phyloP scores from a whole-genome alignment of 2,888 invertebrate genomes.

The Pterostichus madidus region DNA sequence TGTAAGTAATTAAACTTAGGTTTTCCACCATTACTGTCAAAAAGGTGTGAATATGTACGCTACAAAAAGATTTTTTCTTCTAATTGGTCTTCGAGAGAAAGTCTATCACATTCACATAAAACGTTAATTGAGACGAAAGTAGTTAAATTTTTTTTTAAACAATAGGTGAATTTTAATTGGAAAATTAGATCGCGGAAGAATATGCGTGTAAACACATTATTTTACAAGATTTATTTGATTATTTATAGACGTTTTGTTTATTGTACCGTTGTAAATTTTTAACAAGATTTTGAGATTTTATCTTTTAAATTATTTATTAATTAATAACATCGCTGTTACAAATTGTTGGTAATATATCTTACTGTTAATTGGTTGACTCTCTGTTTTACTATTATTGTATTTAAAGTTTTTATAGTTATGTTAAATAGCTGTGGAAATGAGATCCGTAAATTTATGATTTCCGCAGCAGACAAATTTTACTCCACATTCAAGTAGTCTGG shows the following conservation, averaged over 20 bases:
- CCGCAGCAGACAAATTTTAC: too few species aligned
- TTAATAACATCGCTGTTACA: too few species aligned
- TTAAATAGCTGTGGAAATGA: too few species aligned
- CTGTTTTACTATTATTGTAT: too few species aligned
- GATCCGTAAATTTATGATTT: too few species aligned
- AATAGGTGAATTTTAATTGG: neutral
- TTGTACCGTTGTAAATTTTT: neutral
- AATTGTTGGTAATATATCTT: too few species aligned
- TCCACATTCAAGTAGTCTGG: too few species aligned
- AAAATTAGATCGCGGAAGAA: neutral
- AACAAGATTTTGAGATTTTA: too few species aligned
- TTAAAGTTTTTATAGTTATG: too few species aligned
- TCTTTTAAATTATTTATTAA: too few species aligned
- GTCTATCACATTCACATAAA: conserved; percentile 2
- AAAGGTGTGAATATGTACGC: conserved; percentile 1
- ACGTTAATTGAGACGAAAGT: neutral
- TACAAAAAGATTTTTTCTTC: neutral
- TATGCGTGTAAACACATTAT: conserved; percentile 1
- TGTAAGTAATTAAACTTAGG: neutral
- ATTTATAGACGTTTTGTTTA: neutral
- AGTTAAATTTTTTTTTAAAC: neutral
- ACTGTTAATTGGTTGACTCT: too few species aligned
- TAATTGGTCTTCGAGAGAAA: conserved; percentile 4
- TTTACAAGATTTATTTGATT: neutral
- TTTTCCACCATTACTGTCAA: conserved; percentile 14